Evolutionary conservation across 2,797 vertebrate species (phyloP), one percentile per base, ranked within the genome.

Genomic region (Hephaestus fuliginosus): DNA sequence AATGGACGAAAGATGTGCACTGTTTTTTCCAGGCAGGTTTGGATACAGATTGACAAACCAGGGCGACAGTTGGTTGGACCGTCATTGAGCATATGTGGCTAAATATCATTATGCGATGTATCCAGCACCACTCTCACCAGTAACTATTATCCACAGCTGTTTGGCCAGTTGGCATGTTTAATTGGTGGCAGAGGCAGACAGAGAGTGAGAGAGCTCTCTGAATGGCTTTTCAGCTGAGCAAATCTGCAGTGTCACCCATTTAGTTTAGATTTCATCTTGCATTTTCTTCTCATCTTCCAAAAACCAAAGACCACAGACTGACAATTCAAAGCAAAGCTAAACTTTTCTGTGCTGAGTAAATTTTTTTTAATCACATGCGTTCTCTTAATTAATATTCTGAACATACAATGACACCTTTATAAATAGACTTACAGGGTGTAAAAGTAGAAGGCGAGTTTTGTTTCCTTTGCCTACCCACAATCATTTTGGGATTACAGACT

Each of bases 21-120:
- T 7, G 18, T 65, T 74, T 55, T 79, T 67, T 61, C n/a, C 12
- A 12, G 33, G 39, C 33, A 61, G 49, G 36, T 57, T 67, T 39
- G 18, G 13, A 1, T 68, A 46, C 39, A 66, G 48, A 18, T 43
- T 55, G 57, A 30, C 68, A 17, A 60, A 43, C 9, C 13, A 30
- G 10, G 41, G 6, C 1, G 3, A 39, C 25, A 44, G 14, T 20
- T 77, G 36, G 5, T 14, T 25, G 5, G 13, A 39, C 41, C 48
- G 39, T 64, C 4, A 4, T 36, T 52, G 20, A 11, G 49, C 41
- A 2, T 39, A 41, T 13, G 43, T 56, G 57, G 63, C 43, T 56
- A 48, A 76, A 28, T n/a, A 72, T 51, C 7, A 53, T 20, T 70
- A 48, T 66, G 12, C 1, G 0, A 5, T 43, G 14, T 15, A 39